phyloP scores from a whole-genome alignment of 2,888 invertebrate species.

The Sphinx pinastri region DNA sequence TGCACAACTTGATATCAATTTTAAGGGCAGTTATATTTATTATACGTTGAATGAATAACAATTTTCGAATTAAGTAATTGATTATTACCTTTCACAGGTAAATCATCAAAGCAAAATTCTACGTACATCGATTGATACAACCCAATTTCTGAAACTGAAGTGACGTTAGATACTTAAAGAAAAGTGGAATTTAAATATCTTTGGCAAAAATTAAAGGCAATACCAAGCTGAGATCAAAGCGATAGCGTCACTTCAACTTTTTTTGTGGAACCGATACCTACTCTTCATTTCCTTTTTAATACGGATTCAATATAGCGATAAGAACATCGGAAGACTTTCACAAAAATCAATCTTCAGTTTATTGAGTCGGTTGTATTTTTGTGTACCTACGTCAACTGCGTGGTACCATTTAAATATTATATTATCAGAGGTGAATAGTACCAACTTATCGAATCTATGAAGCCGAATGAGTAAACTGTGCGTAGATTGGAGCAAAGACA shows the following conservation, averaged over 20 bases:
- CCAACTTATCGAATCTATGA: conserved; percentile 30
- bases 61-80: not conserved
- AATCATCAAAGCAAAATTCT: conserved; percentile 18
- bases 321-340: conserved; percentile 50
- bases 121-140: conserved; percentile 47
- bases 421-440: conserved; percentile 53
- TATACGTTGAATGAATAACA: not conserved
- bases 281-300: conserved; percentile 67
- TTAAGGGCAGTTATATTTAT: not conserved
- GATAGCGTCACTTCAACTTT: conserved; percentile 63
- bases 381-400: conserved; percentile 24
- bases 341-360: conserved; percentile 47
- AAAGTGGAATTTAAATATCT: conserved; percentile 58
- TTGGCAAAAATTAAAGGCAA: conserved; percentile 57
- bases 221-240: conserved; percentile 60
- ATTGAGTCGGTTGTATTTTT: conserved; percentile 43
- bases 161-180: conserved; percentile 47
- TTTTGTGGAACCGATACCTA: conserved; percentile 60
- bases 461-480: conserved; percentile 53
- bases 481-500: conserved; percentile 69
- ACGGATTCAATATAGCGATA: conserved; percentile 67
- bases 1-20: not conserved
- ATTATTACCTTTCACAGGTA: not conserved
- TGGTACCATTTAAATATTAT: not conserved
- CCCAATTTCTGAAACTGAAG: conserved; percentile 51